Evolutionary conservation across 35 echinoderm and acorn worm species (phyloP).

Genomic region (Ophioderma brevispina): DNA sequence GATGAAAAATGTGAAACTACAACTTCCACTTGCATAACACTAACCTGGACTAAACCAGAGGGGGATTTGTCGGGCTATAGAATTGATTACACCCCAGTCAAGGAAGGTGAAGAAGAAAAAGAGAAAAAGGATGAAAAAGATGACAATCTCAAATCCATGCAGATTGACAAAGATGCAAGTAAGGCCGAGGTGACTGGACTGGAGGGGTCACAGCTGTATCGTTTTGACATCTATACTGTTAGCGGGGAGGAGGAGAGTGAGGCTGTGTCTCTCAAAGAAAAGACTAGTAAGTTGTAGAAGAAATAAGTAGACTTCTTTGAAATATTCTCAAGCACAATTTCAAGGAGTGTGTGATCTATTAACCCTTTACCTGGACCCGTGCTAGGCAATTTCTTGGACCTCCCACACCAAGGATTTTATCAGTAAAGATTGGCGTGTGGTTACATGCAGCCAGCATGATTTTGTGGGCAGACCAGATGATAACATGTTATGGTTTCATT

Average conservation of each 20-base stretch:
- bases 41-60: conserved; percentile 69
- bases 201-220: conserved; percentile 32
- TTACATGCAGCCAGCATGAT: no score
- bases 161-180: conserved; percentile 43
- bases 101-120: neutral
- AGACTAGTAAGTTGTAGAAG: conserved; percentile 73
- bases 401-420: no score
- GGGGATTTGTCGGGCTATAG: conserved; percentile 46
- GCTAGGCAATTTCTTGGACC: no score
- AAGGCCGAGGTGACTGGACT: conserved; percentile 50
- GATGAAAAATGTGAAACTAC: conserved; percentile 9
- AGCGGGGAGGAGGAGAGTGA: conserved; percentile 60
- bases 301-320: no score
- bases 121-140: neutral
- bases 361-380: no score
- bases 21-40: conserved; percentile 20
- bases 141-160: neutral
- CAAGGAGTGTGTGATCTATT: no score
- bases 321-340: no score
- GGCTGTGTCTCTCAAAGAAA: conserved; percentile 10
- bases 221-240: conserved; percentile 43
- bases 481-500: no score
- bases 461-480: no score
- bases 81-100: conserved; percentile 13
- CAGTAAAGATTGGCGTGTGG: no score